Evolutionary conservation across 2,797 vertebrate species (phyloP).

Genomic region (Propithecus deckenii): DNA sequence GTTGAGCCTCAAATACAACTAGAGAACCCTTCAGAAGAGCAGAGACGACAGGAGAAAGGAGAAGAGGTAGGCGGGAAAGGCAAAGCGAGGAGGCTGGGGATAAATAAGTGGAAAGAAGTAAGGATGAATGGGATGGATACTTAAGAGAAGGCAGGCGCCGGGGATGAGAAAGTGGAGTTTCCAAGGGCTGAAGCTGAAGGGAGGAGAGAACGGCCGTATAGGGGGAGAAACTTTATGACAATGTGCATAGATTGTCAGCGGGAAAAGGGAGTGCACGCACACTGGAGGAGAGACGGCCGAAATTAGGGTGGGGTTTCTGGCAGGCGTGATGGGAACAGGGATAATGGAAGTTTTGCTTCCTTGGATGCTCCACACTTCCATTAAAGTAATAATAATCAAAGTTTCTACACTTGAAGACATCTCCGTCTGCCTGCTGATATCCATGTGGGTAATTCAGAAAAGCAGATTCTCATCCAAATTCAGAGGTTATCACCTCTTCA

Average conservation of each 20-base stretch:
- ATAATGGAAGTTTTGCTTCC: not conserved
- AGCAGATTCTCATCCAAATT: not conserved
- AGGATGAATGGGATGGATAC: too few species aligned
- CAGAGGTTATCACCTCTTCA: not conserved
- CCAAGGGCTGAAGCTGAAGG: not conserved
- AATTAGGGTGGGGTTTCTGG: not conserved
- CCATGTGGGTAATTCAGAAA: not conserved
- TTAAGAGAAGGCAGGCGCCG: not conserved
- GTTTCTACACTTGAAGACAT: not conserved
- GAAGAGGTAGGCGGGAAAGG: not conserved
- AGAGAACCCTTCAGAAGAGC: not conserved
- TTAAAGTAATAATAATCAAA: not conserved
- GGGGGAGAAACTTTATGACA: not conserved
- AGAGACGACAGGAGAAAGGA: not conserved
- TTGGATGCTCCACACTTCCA: not conserved
- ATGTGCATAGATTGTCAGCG: too few species aligned
- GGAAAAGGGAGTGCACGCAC: not conserved
- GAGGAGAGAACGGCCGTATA: not conserved
- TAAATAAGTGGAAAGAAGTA: not conserved
- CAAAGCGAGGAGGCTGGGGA: not conserved
- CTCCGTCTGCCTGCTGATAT: not conserved
- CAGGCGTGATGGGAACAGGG: not conserved
- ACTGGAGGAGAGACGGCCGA: not conserved
- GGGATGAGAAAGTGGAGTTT: not conserved
- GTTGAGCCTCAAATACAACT: not conserved